phyloP scores from a whole-genome alignment of 2,797 vertebrate genomes.

The Discoglossus pictus region DNA sequence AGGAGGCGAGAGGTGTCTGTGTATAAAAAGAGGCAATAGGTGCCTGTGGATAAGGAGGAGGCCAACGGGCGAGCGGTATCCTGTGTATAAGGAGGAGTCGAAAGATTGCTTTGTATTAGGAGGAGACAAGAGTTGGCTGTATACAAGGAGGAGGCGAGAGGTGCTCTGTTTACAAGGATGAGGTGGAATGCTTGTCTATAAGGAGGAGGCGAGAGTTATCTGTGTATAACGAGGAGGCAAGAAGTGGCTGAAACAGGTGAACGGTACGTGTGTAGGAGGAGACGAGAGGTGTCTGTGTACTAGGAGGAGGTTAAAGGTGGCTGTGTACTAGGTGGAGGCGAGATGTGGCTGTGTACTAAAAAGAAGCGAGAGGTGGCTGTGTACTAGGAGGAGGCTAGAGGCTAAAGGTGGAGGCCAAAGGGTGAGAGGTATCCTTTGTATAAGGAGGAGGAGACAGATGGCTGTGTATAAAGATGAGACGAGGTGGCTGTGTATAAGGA shows the following conservation, averaged over 20 bases:
- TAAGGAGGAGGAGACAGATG: neutral
- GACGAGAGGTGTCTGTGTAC: neutral
- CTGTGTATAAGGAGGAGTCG: neutral
- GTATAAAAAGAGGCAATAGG: neutral
- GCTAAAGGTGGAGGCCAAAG: neutral
- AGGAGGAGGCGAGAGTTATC: neutral
- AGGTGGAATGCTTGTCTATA: neutral
- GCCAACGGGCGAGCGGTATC: neutral
- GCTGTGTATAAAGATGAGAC: neutral
- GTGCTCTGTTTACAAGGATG: slow-evolving; percentile 1
- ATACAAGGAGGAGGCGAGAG: neutral
- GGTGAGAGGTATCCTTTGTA: neutral
- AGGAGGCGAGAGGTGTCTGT: neutral
- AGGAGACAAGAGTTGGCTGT: neutral
- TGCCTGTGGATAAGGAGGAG: neutral
- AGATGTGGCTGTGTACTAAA: slow-evolving; percentile 6
- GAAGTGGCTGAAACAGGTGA: neutral
- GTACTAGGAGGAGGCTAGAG: neutral
- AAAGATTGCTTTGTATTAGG: slow-evolving; percentile 9
- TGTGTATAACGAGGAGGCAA: neutral
- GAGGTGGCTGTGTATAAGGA: neutral
- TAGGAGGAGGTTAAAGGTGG: neutral
- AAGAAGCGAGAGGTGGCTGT: neutral
- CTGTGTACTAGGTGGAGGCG: neutral
- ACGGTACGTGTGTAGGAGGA: neutral